These are phyloP conservation scores for Fabriciana adippe DNA, from an alignment of 2,888 invertebrate species.

Conservation along the genomic window DNA sequence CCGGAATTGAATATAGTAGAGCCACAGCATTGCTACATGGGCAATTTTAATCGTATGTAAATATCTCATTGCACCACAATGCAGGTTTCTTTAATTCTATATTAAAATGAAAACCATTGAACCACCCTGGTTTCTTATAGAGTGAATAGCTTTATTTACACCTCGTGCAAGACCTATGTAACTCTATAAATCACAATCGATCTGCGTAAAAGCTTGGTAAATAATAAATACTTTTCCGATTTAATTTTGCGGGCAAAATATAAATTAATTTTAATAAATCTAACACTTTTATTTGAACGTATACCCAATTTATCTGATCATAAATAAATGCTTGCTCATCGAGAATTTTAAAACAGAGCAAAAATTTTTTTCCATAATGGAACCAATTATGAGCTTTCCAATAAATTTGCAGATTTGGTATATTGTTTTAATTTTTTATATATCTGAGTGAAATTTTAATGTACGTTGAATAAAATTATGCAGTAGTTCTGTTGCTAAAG, in stretches of 20 bases:
- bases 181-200: no score
- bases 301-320: background rate
- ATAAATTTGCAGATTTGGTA: constrained; percentile 4
- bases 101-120: no score
- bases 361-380: constrained; percentile 3
- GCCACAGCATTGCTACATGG: no score
- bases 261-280: background rate
- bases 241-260: background rate
- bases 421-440: background rate
- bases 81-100: no score
- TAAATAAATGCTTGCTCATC: background rate
- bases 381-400: constrained; percentile 21
- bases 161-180: no score
- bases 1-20: no score
- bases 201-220: no score
- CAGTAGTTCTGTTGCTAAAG: background rate
- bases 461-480: constrained; percentile 1
- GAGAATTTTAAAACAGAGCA: background rate
- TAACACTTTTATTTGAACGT: background rate
- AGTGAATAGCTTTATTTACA: no score
- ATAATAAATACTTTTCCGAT: no score
- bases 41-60: no score
- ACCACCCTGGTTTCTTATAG: no score
- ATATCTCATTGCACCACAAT: no score
- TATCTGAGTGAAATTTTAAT: constrained; percentile 3